Conservation (phyloP, 2,888 invertebrate species). For the Megaustenia siamemsis region DNA sequence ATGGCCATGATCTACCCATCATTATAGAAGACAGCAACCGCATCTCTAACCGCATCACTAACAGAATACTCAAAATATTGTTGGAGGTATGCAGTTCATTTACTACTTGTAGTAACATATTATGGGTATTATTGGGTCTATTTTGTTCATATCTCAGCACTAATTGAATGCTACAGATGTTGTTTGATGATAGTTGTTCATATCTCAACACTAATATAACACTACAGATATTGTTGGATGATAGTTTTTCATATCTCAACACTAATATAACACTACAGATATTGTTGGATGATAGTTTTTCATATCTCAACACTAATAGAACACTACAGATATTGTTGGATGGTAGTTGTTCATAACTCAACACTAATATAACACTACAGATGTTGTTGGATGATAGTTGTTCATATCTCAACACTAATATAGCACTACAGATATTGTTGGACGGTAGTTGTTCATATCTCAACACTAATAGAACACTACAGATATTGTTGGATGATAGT, state of each 20-base stretch:
- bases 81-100: constrained; percentile 67
- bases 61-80: constrained; percentile 79
- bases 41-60: constrained; percentile 79
- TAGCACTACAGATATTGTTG: too few relatives aligned
- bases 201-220: background rate
- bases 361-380: too few relatives aligned
- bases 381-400: too few relatives aligned
- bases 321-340: too few relatives aligned
- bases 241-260: too few relatives aligned
- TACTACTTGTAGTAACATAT: background rate
- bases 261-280: too few relatives aligned
- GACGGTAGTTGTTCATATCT: too few relatives aligned
- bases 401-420: too few relatives aligned
- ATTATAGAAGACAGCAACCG: constrained; percentile 76
- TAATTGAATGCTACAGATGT: background rate
- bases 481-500: background rate
- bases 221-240: background rate
- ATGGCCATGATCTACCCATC: constrained; percentile 70
- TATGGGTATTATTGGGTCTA: background rate
- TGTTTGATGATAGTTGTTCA: background rate
- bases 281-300: too few relatives aligned
- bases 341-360: too few relatives aligned
- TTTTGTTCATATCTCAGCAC: background rate
- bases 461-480: background rate
- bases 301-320: too few relatives aligned